Evolutionary conservation across 2,797 vertebrate genomes (phyloP), one percentile per base, ranked within the genome.

Genomic region (Phalanger gymnotis): DNA sequence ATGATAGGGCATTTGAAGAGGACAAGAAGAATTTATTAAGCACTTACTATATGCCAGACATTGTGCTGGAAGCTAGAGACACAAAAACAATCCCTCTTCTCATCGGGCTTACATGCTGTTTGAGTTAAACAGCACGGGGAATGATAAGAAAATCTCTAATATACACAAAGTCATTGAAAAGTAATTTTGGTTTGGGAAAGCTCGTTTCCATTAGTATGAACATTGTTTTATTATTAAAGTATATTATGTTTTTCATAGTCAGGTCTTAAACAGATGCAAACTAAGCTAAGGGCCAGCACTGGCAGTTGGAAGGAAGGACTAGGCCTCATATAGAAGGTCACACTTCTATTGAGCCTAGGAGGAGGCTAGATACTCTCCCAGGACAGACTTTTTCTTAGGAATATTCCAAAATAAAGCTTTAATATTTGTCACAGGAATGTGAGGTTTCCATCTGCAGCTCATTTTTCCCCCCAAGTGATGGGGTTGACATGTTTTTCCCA

Each of bases 401-500:
- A 54, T 40, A 90, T 57, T 90, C 55, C 61, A 22, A 12, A 27
- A 9, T 0, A 12, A 66, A 93, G 89, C 30, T 73, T 53, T 14
- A n/a, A 11, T 40, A 30, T 27, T 25, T 52, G 51, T 54, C 92
- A 53, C 5, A 57, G 31, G 22, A 81, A 10, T 66, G 34, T 58
- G 61, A 25, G 66, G 40, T 93, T 53, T 55, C 54, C 5, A 27
- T 51, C n/a, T 13, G 14, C 47, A 11, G 58, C 4, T 66, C 4
- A n/a, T 66, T 0, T n/a, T 27, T 90, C 91, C 73, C 89, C 54
- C 91, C 89, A 90, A 94, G 4, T 95, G 73, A 89, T 0, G 51
- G 92, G 54, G 94, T 94, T 28, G 92, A 54, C 52, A 57, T 9
- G 47, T 91, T 56, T 94, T 58, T 94, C 87, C 58, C 58, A 52